Conservation (phyloP, 2,888 invertebrate species). For the Drosophila testacea region DNA sequence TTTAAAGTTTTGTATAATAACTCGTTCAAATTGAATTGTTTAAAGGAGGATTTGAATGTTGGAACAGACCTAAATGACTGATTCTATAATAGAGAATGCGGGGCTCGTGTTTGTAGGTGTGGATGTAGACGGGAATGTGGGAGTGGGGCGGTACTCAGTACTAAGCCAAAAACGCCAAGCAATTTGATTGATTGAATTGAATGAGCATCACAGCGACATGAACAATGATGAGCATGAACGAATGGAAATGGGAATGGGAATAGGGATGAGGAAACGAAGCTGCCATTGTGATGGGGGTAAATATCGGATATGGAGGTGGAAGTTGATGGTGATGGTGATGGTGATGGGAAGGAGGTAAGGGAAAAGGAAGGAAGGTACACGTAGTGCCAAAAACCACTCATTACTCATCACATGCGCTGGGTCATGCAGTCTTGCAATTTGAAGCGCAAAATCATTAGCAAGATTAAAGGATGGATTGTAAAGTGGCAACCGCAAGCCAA, state of each 20-base stretch:
- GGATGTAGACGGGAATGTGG: neutral
- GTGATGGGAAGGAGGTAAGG: neutral
- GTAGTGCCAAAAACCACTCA: conserved; percentile 31
- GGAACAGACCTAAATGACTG: conserved; percentile 18
- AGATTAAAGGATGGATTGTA: conserved; percentile 47
- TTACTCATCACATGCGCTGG: conserved; percentile 49
- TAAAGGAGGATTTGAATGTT: neutral
- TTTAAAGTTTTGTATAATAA: too few species aligned
- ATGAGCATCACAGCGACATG: conserved; percentile 44
- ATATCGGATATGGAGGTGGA: neutral
- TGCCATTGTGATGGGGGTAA: neutral
- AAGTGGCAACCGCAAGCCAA: conserved; percentile 13
- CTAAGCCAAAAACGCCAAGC: conserved; percentile 53
- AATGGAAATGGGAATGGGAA: conserved; percentile 6
- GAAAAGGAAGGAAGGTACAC: too few species aligned
- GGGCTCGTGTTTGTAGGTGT: conserved; percentile 1
- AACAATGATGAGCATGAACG: conserved; percentile 28
- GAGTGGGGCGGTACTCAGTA: conserved; percentile 2
- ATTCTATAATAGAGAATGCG: neutral
- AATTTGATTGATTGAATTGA: conserved; percentile 77
- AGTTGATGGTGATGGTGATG: too few species aligned
- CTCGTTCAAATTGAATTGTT: neutral
- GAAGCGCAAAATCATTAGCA: conserved; percentile 61
- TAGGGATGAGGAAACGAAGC: neutral
- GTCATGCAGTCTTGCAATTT: conserved; percentile 67